A percentile compares a stretch with the other conserved stretches of the same genome.
Conservation (phyloP, 1,140 invertebrate genomes). For the Dendroctonus ponderosae region DNA sequence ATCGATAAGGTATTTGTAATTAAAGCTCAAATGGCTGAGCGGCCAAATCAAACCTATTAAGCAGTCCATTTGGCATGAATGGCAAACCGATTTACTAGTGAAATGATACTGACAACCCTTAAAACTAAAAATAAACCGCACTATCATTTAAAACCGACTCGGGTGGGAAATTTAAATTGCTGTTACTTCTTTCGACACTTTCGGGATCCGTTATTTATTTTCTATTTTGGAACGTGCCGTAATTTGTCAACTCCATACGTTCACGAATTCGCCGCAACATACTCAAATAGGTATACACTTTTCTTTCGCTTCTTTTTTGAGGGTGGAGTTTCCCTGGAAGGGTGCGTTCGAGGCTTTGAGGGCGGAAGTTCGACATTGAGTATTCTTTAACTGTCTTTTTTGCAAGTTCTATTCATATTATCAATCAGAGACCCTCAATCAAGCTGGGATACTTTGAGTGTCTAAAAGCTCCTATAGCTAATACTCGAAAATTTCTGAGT, state of each 20-base stretch:
- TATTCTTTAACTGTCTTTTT: too few species aligned
- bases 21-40: too few species aligned
- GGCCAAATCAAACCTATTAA: too few species aligned
- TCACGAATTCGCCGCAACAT: slow-evolving; percentile 25
- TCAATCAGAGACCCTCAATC: background rate
- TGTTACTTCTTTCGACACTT: slow-evolving; percentile 17
- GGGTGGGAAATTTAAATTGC: slow-evolving; percentile 25
- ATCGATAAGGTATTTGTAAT: too few species aligned
- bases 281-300: slow-evolving; percentile 25
- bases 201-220: slow-evolving; percentile 29
- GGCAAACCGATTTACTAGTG: too few species aligned
- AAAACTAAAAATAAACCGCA: too few species aligned
- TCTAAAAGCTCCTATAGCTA: background rate
- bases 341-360: background rate
- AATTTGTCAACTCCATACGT: slow-evolving; percentile 34
- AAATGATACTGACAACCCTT: too few species aligned
- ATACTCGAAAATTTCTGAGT: background rate
- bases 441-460: background rate
- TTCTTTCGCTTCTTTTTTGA: slow-evolving; percentile 10
- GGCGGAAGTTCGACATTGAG: too few species aligned
- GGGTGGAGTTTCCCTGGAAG: background rate
- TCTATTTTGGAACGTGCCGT: slow-evolving; percentile 30
- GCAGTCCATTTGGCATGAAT: too few species aligned
- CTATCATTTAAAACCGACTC: background rate
- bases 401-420: background rate